phyloP scores from a whole-genome alignment of 2,797 vertebrate genomes.

The Novumbra hubbsi region DNA sequence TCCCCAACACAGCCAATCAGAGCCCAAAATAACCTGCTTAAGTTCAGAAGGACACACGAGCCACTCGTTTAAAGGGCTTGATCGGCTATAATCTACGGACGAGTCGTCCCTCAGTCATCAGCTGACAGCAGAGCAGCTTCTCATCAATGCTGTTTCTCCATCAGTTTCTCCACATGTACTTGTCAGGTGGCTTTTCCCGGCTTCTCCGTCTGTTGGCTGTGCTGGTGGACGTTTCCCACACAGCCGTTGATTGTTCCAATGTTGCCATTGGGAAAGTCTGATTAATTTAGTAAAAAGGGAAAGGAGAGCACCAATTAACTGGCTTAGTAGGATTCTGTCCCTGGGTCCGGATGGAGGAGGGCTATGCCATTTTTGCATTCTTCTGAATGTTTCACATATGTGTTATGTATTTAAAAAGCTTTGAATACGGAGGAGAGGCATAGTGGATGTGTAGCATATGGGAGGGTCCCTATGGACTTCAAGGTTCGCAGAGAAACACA shows the following conservation, averaged over 20 bases:
- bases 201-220: background rate
- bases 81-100: conserved; percentile 43
- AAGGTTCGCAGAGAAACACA: background rate
- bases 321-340: background rate
- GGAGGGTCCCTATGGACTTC: background rate
- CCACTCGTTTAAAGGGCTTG: conserved; percentile 51
- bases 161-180: conserved; percentile 53
- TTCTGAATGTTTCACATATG: conserved; percentile 5
- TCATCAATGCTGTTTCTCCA: conserved; percentile 61
- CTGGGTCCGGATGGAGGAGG: background rate
- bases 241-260: background rate
- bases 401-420: conserved; percentile 4
- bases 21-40: conserved; percentile 53
- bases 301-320: background rate
- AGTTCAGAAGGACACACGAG: conserved; percentile 53
- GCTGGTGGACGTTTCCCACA: background rate
- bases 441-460: background rate
- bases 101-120: conserved; percentile 61
- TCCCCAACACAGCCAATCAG: conserved; percentile 53
- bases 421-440: background rate
- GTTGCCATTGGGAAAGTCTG: background rate
- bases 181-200: conserved; percentile 25
- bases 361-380: background rate
- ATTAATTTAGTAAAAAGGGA: background rate
- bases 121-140: conserved; percentile 50